phyloP scores from a whole-genome alignment of 2,113 vertebrate species.

The Leptobrachium ailaonicum region DNA sequence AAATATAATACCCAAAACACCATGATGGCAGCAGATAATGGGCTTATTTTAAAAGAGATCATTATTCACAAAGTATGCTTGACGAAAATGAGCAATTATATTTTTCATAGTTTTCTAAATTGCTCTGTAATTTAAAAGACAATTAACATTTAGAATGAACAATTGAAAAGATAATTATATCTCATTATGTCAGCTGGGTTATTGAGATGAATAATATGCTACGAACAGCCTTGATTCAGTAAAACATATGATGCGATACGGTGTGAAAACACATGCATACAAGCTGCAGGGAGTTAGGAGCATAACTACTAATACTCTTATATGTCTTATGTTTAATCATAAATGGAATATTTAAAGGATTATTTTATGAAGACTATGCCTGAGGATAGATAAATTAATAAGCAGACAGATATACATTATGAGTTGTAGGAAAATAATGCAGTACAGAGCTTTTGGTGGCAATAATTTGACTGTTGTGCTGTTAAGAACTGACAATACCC shows the following conservation, averaged over 20 bases:
- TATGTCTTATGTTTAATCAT: no score
- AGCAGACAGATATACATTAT: no score
- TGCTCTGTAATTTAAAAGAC: constrained; percentile 58
- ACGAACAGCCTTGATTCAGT: constrained; percentile 42
- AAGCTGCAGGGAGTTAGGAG: constrained; percentile 1
- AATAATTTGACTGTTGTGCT: no score
- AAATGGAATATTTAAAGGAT: no score
- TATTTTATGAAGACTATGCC: no score
- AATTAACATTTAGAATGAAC: constrained; percentile 60
- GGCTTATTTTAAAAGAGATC: constrained; percentile 41
- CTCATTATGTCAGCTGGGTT: constrained; percentile 58
- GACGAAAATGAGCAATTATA: constrained; percentile 56
- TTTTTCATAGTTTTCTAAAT: constrained; percentile 59
- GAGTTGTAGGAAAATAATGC: no score
- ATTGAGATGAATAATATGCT: constrained; percentile 50
- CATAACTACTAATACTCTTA: constrained; percentile 14
- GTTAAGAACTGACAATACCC: no score
- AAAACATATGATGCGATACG: constrained; percentile 41
- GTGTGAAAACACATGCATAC: constrained; percentile 18
- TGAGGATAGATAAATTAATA: no score
- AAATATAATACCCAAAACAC: neutral
- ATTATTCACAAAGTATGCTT: constrained; percentile 48
- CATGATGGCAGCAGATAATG: constrained; percentile 23
- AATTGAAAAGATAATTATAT: constrained; percentile 62
- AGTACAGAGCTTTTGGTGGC: no score